phyloP scores from a whole-genome alignment of 2,797 vertebrate species.

The Nothura maculosa region DNA sequence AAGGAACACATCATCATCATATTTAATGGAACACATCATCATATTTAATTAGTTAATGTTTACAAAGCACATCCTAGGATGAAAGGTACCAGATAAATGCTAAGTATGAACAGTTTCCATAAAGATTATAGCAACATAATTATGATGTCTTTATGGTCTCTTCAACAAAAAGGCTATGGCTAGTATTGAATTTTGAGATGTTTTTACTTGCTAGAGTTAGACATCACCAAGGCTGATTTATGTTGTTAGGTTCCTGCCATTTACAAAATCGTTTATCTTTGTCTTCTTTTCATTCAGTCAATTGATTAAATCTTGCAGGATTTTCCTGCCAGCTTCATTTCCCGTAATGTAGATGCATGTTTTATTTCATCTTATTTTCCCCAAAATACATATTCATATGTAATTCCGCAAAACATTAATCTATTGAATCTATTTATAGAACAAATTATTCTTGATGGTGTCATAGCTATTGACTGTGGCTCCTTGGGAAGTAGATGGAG shows the following conservation, averaged over 20 bases:
- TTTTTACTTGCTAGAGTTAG: not conserved
- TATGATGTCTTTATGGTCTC: not conserved
- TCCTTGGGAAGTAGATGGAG: not conserved
- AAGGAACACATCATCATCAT: not conserved
- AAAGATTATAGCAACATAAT: not conserved
- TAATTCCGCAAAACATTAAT: not conserved
- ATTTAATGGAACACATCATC: not conserved
- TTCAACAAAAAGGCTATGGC: not conserved
- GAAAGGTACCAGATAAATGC: not conserved
- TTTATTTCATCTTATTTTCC: not conserved
- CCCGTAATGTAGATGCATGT: not conserved
- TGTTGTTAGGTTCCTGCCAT: not conserved
- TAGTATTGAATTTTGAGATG: not conserved
- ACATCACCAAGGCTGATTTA: not conserved
- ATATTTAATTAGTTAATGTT: slow-evolving; percentile 17
- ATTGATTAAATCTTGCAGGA: not conserved
- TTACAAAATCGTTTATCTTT: not conserved
- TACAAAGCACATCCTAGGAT: not conserved
- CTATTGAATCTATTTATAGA: not conserved
- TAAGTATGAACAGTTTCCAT: not conserved
- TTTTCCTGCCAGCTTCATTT: not conserved
- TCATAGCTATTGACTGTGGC: not conserved
- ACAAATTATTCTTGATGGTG: not conserved
- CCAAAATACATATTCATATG: not conserved
- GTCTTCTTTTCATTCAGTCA: not conserved